Evolutionary conservation across 2,888 invertebrate species (phyloP), one percentile per base, ranked within the genome.

Genomic region (Peribatodes rhomboidaria): DNA sequence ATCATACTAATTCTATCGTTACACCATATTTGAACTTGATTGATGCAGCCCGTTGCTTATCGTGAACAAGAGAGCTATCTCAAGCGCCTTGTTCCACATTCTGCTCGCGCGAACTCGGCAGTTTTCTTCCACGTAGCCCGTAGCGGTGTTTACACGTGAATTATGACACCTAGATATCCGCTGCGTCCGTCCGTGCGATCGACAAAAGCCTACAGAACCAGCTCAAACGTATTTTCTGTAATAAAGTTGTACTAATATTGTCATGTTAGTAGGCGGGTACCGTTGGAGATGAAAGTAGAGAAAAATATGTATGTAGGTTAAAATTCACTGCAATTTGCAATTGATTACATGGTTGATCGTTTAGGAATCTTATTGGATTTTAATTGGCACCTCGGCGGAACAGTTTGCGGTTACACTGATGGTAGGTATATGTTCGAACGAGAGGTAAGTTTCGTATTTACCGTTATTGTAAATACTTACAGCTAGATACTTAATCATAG

Each of bases 101-200:
- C 68, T 65, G 70, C 58, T 69, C 65, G 76, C 76, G 76, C 79
- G 76, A 78, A 75, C 72, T 79, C 73, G 76, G 70, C 58, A 61
- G 60, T 70, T 77, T 77, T 75, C 79, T 84, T 90, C 90, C 90
- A 92, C 90, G 91, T 90, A 85, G 87, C 75, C 80, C 78, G 76
- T 82, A 80, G 82, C 83, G 81, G 79, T 91, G 89, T 91, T 90
- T 90, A 89, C 89, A 78, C 86, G 87, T 86, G 85, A 90, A 88
- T 88, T 90, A 87, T 89, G 87, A 89, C 90, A 89, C 85, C 80
- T 77, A 67, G 27, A 27, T 67, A 77, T 76, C 73, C 76, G 79
- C 79, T 77, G 74, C 76, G 76, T 72, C 71, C 70, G 74, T 70
- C 73, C 70, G 68, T 71, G 65, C 62, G 71, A 69, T 33, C 33